Conservation (phyloP, 2,888 invertebrate genomes). For the Elmis aenea region DNA sequence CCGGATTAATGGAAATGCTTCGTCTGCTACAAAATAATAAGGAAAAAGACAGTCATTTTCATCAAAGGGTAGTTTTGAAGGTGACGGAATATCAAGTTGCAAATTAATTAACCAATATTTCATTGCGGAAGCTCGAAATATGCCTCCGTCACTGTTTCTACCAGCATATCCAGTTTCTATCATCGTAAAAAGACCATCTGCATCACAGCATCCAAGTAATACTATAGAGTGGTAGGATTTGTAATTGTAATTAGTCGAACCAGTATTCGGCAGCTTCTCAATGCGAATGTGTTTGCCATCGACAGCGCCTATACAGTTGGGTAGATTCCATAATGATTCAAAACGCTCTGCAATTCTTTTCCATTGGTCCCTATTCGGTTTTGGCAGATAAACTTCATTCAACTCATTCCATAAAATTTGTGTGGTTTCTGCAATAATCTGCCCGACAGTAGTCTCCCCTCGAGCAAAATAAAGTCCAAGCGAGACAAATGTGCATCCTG, state of each 20-base stretch:
- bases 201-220: conserved; percentile 7
- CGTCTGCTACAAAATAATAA: conserved; percentile 5
- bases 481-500: conserved; percentile 20
- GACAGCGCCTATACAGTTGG: conserved; percentile 27
- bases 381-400: conserved; percentile 16
- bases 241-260: conserved; percentile 26
- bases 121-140: conserved; percentile 14
- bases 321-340: conserved; percentile 16
- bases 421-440: conserved; percentile 23
- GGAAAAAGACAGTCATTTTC: conserved; percentile 4
- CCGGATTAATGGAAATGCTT: conserved; percentile 4
- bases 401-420: conserved; percentile 21
- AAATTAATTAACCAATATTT: conserved; percentile 2
- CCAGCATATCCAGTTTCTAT: conserved; percentile 24
- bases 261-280: conserved; percentile 24
- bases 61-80: conserved; percentile 1
- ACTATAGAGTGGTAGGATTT: conserved; percentile 12
- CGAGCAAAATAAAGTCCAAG: conserved; percentile 22
- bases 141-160: conserved; percentile 25
- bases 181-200: conserved; percentile 18
- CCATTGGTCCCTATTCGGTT: conserved; percentile 21
- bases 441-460: conserved; percentile 21
- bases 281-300: conserved; percentile 31
- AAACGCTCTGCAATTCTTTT: conserved; percentile 26
- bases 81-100: conserved; percentile 7